Evolutionary conservation across 2,888 invertebrate genomes (phyloP), one percentile per base, ranked within the genome.

Genomic region (Caenorhabditis sinica): DNA sequence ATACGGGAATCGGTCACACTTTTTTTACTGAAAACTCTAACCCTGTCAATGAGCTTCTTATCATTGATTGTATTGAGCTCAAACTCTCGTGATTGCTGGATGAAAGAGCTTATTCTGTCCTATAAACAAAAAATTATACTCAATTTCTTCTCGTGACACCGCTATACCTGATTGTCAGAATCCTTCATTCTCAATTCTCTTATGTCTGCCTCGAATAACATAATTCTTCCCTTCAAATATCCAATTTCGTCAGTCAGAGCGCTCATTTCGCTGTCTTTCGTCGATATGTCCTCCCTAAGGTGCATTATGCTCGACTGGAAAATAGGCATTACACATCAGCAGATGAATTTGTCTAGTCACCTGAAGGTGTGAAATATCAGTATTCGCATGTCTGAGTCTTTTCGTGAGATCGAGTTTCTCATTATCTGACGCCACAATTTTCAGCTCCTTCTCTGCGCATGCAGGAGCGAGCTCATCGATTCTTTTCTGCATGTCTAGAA

Each of bases 401-500:
- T 77, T 85, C 6, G 72, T 69, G 0, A 85, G 58, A 11, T 85
- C 85, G 23, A 69, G 40, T 58, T 85, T 85, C 51, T 85, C 85
- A 69, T 77, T 85, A 28, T 85, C 85, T 9, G 30, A 43, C n/a
- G 77, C 56, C 43, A 73, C 76, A 40, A 85, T 81, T 77, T 84
- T 83, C 15, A 81, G 51, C 63, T 88, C 89, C 36, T 89, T 89
- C 63, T 89, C 86, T 1, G 89, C 89, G 28, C 88, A 77, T 6
- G 80, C 81, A 2, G 89, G 89, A 23, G 89, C 88, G 28, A 89
- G 63, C 58, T 87, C 88, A 56, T 89, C 89, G 20, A 89, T 80
- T 63, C 89, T 58, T 49, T 87, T 77, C 43, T 89, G 89, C 60
- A 89, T 79, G n/a, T 89, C 84, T 15, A 89, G 66, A 13, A 87